Conservation (phyloP, 2,113 vertebrate species). For the Prinia subflava region DNA sequence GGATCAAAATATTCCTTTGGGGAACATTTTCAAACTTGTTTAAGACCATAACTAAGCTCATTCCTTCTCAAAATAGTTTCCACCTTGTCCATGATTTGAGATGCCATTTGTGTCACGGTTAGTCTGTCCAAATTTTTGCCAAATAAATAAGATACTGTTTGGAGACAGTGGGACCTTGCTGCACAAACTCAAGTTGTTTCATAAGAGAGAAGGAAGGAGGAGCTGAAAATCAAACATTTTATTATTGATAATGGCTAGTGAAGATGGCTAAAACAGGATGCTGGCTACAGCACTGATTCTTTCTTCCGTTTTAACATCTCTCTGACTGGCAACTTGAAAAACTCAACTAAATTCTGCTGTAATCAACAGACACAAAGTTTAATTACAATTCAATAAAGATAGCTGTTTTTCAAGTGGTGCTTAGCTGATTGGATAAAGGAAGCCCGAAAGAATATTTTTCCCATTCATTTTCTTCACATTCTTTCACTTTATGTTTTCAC, state of each 20-base stretch:
- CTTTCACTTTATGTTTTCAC: not conserved
- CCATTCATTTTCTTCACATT: not conserved
- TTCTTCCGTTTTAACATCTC: not conserved
- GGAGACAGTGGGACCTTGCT: not conserved
- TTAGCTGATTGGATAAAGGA: not conserved
- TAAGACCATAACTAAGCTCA: fast-evolving
- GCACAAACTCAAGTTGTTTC: not conserved
- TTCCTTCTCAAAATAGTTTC: not conserved
- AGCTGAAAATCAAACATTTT: not conserved
- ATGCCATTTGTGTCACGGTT: not conserved
- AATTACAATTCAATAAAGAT: not conserved
- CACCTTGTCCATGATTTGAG: not conserved
- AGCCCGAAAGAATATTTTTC: not conserved
- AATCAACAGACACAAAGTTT: not conserved
- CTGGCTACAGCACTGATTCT: not conserved
- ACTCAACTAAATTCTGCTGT: not conserved
- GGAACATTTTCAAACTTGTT: not conserved
- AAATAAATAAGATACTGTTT: not conserved
- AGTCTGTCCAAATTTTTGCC: not conserved
- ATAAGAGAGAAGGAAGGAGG: not conserved
- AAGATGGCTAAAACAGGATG: not conserved
- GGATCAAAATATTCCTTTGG: not conserved
- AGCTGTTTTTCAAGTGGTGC: not conserved
- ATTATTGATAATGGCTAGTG: not conserved
- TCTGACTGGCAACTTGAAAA: not conserved